Evolutionary conservation across 2,797 vertebrate genomes (phyloP), one percentile per base, ranked within the genome.

Genomic region (Podarcis siculus): DNA sequence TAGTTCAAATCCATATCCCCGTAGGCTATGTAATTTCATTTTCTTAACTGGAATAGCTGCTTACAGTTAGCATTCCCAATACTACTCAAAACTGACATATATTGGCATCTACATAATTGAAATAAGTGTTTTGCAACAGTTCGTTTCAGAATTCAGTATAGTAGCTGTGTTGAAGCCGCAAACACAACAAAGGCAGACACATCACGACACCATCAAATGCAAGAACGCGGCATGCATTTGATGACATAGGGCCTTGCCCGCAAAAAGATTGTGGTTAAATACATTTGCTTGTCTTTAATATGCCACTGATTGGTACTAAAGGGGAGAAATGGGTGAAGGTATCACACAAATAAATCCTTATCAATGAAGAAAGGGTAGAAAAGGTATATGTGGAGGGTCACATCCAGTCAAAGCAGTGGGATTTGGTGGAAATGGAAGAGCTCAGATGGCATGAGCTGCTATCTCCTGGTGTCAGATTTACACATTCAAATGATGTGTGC

Each of bases 381-480:
- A 45, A 21, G 42, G 27, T 7, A 83, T 64, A 7, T 64, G 21
- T 67, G 61, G 37, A 67, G 27, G 37, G 27, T 67, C 58, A 19
- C 19, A 67, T 42, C 39, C 66, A 19, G 25, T 2, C 13, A n/a
- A 67, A 82, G 27, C 25, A 1, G 0, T 82, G 27, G 27, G 39
- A 15, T 67, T 67, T 15, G 30, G 27, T 67, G 61, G 21, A 5
- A 67, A 67, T 81, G 13, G 15, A 72, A n/a, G 13, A 32, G 12
- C 12, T 72, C 30, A 69, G 25, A 69, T 69, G 25, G 23, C 23
- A 30, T 30, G 8, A 69, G 25, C 25, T 69, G 25, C 67, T 30
- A 30, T 69, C n/a, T 32, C n/a, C 30, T 15, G 69, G 71, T 94
- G 83, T 91, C 93, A 91, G 39, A n/a, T 90, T 91, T 55, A 90